Conservation (phyloP, 2,888 invertebrate genomes). For the Eupithecia pulchellata region DNA sequence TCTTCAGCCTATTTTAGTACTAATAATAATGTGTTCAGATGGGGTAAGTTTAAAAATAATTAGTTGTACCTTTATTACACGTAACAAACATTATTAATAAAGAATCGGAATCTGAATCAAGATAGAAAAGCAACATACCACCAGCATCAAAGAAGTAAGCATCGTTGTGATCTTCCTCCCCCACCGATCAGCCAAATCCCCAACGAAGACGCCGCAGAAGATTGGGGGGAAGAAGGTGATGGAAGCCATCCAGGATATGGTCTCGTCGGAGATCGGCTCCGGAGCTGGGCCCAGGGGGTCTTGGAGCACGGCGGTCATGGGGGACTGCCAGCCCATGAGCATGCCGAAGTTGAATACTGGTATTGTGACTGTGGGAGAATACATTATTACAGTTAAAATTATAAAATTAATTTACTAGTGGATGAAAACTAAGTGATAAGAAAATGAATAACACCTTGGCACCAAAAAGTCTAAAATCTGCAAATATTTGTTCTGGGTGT, state of each 20-base stretch:
- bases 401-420: neutral
- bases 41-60: no score
- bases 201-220: constrained; percentile 82
- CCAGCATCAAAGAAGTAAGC: constrained; percentile 82
- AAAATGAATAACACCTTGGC: no score
- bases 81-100: no score
- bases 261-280: constrained; percentile 76
- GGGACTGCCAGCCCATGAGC: constrained; percentile 86
- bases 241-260: constrained; percentile 85
- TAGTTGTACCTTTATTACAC: no score
- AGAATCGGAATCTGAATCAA: no score
- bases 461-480: no score
- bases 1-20: no score
- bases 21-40: no score
- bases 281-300: constrained; percentile 76
- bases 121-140: constrained; percentile 64
- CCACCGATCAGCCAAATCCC: constrained; percentile 80
- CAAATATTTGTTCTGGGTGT: no score
- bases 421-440: no score
- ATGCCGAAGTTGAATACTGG: constrained; percentile 84
- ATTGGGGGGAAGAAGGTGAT: constrained; percentile 84
- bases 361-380: constrained; percentile 75
- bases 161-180: constrained; percentile 83
- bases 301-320: constrained; percentile 82
- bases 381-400: no score